phyloP scores from a whole-genome alignment of 1,140 invertebrate genomes.

The Pogonomyrmex californicus region DNA sequence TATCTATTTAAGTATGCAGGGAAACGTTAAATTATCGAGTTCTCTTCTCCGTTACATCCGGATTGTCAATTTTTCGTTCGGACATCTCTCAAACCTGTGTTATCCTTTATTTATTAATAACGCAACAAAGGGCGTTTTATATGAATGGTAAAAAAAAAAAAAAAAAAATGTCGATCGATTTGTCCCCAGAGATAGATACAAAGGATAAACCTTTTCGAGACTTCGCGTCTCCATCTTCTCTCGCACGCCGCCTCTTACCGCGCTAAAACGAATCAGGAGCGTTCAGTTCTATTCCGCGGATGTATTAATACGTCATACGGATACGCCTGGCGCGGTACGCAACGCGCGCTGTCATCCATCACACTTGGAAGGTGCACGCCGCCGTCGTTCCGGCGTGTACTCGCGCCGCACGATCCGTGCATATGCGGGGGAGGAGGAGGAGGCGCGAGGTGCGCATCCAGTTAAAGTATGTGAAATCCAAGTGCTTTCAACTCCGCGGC shows the following conservation, averaged over 20 bases:
- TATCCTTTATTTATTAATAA: neutral
- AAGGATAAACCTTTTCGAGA: neutral
- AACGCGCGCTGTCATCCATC: conserved; percentile 65
- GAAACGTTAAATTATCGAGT: neutral
- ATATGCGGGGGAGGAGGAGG: neutral
- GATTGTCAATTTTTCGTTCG: neutral
- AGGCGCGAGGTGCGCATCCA: conserved; percentile 39
- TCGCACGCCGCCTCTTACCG: neutral
- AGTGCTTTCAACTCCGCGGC: conserved; percentile 74
- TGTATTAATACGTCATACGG: conserved; percentile 57
- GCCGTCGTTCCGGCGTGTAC: conserved; percentile 46
- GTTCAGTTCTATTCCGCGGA: conserved; percentile 38
- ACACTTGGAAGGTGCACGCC: conserved; percentile 50
- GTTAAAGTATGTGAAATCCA: conserved; percentile 75
- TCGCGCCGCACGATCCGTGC: conserved; percentile 11
- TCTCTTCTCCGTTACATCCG: neutral
- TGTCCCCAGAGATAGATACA: neutral
- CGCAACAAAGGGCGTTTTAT: neutral
- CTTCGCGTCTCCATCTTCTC: neutral
- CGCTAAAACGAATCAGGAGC: conserved; percentile 24
- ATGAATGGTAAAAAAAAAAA: neutral
- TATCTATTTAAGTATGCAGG: neutral
- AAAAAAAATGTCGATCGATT: neutral
- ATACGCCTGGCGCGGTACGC: conserved; percentile 27
- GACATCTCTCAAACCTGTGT: neutral